Percentiles rank a stretch among this genome's conserved stretches.
Evolutionary conservation across 2,113 vertebrate genomes (phyloP).

Genomic region (Nycticebus coucang): DNA sequence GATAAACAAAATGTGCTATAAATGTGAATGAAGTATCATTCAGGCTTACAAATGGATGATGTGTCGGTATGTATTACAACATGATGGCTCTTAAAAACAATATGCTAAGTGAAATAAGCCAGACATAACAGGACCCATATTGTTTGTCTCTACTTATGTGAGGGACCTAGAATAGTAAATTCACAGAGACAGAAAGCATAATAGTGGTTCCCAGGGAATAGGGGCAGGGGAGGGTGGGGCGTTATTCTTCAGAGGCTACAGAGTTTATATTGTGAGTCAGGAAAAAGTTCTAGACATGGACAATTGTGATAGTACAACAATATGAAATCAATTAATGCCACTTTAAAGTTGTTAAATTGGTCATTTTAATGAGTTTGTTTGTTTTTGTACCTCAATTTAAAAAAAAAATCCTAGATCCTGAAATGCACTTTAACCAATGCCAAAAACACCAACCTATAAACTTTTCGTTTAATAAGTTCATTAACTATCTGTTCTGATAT

Average conservation of each 20-base stretch:
- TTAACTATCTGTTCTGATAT: conserved; percentile 57
- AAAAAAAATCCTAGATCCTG: not conserved
- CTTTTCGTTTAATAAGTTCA: conserved; percentile 21
- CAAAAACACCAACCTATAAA: not conserved
- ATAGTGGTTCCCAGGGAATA: too few relatives aligned
- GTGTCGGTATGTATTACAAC: too few relatives aligned
- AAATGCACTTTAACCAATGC: not conserved
- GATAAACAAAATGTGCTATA: too few relatives aligned
- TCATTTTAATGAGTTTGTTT: not conserved
- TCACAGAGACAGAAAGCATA: too few relatives aligned
- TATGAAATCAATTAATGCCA: not conserved
- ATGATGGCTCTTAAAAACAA: too few relatives aligned
- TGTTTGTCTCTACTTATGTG: too few relatives aligned
- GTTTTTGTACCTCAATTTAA: not conserved
- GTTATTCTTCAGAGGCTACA: not conserved
- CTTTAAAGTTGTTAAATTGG: not conserved
- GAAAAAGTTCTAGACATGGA: not conserved
- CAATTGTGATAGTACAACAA: not conserved
- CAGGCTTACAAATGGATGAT: too few relatives aligned
- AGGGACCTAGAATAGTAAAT: too few relatives aligned
- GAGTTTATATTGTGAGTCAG: not conserved
- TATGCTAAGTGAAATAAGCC: too few relatives aligned
- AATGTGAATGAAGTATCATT: too few relatives aligned
- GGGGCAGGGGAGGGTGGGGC: too few relatives aligned
- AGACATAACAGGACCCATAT: too few relatives aligned